A percentile compares a stretch with the other conserved stretches of the same genome.
phyloP scores from a whole-genome alignment of 2,113 vertebrate genomes.

The Pangasianodon gigas region DNA sequence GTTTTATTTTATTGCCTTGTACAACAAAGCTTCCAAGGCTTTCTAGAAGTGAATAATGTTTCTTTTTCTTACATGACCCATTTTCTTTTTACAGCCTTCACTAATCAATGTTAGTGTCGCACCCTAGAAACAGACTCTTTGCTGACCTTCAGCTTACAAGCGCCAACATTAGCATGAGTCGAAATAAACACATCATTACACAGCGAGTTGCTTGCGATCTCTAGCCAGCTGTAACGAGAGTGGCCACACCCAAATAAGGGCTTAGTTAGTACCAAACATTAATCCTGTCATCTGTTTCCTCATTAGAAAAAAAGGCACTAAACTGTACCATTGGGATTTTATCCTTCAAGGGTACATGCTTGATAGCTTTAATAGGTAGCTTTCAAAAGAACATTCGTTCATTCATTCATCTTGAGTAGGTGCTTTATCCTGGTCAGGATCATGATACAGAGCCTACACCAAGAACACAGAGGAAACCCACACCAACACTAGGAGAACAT shows the following conservation, averaged over 20 bases:
- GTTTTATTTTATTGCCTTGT: slow-evolving; percentile 10
- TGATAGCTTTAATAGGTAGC: neutral
- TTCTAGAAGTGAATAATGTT: neutral
- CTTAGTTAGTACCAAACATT: neutral
- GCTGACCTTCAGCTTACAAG: neutral
- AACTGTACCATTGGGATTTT: neutral
- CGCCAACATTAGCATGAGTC: neutral
- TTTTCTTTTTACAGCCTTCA: slow-evolving; percentile 8
- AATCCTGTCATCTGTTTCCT: neutral
- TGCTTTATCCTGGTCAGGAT: neutral
- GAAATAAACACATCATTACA: slow-evolving; percentile 11
- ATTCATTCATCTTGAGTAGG: neutral
- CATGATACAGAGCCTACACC: neutral
- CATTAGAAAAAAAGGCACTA: too few relatives aligned
- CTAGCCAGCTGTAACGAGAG: neutral
- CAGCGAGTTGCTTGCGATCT: neutral
- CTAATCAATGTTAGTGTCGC: slow-evolving; percentile 10
- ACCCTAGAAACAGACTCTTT: neutral
- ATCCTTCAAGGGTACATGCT: neutral
- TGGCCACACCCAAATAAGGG: neutral
- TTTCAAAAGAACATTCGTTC: neutral
- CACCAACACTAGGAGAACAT: neutral
- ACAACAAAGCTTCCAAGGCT: neutral
- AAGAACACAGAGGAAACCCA: neutral
- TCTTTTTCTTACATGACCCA: neutral